Evolutionary conservation across 37 sponge, comb jelly and placozoan species (phyloP).

Genomic region (Chondrilla cf. caribensis): DNA sequence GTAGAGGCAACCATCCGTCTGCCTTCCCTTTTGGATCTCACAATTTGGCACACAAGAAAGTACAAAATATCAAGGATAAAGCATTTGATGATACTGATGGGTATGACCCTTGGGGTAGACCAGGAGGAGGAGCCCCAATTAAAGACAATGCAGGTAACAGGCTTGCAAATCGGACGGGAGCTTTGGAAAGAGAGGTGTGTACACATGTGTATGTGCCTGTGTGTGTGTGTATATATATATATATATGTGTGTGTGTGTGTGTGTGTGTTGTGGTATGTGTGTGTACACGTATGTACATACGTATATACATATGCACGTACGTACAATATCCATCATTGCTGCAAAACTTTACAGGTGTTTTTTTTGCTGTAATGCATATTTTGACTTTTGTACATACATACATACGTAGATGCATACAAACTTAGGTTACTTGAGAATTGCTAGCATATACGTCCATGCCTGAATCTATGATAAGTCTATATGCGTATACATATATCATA

Average conservation of each 20-base stretch:
- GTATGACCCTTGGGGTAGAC: conserved; percentile 62
- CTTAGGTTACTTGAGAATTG: too few species aligned
- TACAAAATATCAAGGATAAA: not conserved
- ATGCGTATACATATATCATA: too few species aligned
- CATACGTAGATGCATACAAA: not conserved
- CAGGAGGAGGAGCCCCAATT: conserved; percentile 52
- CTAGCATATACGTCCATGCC: too few species aligned
- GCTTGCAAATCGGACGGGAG: not conserved
- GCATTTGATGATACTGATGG: not conserved
- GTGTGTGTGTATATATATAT: not conserved
- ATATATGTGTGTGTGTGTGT: too few species aligned
- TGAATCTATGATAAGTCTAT: too few species aligned
- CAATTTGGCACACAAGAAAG: not conserved
- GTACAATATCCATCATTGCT: not conserved
- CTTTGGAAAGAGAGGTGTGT: not conserved
- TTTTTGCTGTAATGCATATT: too few species aligned
- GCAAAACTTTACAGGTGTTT: not conserved
- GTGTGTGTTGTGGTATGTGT: too few species aligned
- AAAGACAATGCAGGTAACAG: conserved; percentile 11
- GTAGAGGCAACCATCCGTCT: not conserved
- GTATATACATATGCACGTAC: too few species aligned
- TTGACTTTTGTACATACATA: conserved; percentile 12
- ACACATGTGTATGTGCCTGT: not conserved
- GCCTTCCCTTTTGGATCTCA: not conserved
- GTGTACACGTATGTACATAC: too few species aligned